Evolutionary conservation across 1,140 invertebrate genomes (phyloP).

Genomic region (Drosophila leontia): DNA sequence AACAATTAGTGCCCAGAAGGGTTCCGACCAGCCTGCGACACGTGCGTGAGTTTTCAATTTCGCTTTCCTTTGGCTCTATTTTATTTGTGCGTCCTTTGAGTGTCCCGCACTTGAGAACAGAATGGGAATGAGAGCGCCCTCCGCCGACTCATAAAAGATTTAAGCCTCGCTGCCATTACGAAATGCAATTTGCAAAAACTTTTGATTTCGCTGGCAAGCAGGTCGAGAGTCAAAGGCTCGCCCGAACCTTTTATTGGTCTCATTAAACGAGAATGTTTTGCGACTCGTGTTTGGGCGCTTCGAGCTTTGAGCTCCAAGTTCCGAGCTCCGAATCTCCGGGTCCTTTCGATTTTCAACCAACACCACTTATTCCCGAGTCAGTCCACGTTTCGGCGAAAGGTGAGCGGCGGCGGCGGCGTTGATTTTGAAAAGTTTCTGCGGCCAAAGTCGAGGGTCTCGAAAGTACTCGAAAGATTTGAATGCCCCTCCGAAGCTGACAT

Average conservation of each 20-base stretch:
- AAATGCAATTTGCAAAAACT: slow-evolving; percentile 80
- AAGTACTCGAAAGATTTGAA: slow-evolving; percentile 66
- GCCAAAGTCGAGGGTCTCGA: slow-evolving; percentile 6
- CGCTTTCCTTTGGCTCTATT: slow-evolving; percentile 48
- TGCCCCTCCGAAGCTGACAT: slow-evolving; percentile 71
- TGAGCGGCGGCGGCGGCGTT: slow-evolving; percentile 52
- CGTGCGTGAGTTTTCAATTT: slow-evolving; percentile 79
- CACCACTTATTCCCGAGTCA: slow-evolving; percentile 54
- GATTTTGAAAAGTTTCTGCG: slow-evolving; percentile 72
- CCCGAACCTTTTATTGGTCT: slow-evolving; percentile 76
- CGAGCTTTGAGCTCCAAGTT: slow-evolving; percentile 7
- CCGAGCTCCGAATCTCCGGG: not conserved
- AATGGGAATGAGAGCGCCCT: not conserved
- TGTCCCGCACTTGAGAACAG: slow-evolving; percentile 30
- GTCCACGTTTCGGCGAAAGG: slow-evolving; percentile 65
- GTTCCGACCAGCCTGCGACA: slow-evolving; percentile 61
- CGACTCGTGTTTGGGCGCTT: slow-evolving; percentile 10
- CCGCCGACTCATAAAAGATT: slow-evolving; percentile 73
- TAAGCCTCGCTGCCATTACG: slow-evolving; percentile 75
- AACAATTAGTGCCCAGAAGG: slow-evolving; percentile 70
- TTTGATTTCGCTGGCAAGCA: slow-evolving; percentile 66
- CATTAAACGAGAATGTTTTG: slow-evolving; percentile 77
- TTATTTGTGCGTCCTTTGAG: slow-evolving; percentile 20
- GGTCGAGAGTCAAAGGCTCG: slow-evolving; percentile 20
- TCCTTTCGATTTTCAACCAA: slow-evolving; percentile 63